Evolutionary conservation across 2,888 invertebrate genomes (phyloP).

Genomic region (Drosophila tripunctata): DNA sequence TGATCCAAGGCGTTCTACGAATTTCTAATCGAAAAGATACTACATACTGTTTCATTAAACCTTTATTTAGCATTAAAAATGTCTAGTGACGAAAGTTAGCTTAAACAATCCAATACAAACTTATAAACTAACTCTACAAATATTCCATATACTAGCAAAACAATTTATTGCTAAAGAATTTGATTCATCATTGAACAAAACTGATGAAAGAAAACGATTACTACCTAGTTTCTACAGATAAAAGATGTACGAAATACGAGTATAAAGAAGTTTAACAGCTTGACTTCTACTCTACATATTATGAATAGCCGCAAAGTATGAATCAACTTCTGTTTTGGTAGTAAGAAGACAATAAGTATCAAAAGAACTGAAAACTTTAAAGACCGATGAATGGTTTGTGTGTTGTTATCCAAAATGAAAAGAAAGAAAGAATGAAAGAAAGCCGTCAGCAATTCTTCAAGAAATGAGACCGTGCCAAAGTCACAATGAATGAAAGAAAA

Average conservation of each 20-base stretch:
- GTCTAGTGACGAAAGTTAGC: too few species aligned
- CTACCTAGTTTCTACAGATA: background rate
- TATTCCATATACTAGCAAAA: background rate
- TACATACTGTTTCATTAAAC: too few species aligned
- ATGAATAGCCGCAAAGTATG: constrained; percentile 5
- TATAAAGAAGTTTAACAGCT: background rate
- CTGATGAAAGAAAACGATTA: background rate
- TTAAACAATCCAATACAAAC: background rate
- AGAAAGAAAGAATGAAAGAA: constrained; percentile 2
- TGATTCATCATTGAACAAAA: background rate
- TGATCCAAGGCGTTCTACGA: too few species aligned
- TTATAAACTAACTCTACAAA: background rate
- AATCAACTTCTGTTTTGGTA: constrained; percentile 15
- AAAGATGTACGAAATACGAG: background rate
- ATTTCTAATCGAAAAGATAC: too few species aligned
- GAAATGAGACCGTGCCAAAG: background rate
- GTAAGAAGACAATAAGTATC: background rate
- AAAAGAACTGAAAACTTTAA: background rate
- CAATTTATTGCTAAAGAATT: background rate
- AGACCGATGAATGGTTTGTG: constrained; percentile 3
- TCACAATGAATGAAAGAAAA: constrained; percentile 9
- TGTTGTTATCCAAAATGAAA: constrained; percentile 9
- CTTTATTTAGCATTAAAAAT: too few species aligned
- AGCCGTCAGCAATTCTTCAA: constrained; percentile 8
- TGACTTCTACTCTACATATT: background rate